A percentile compares a stretch with the other conserved stretches of the same genome.
phyloP scores from a whole-genome alignment of 2,797 vertebrate genomes.

The Siniperca scherzeri region DNA sequence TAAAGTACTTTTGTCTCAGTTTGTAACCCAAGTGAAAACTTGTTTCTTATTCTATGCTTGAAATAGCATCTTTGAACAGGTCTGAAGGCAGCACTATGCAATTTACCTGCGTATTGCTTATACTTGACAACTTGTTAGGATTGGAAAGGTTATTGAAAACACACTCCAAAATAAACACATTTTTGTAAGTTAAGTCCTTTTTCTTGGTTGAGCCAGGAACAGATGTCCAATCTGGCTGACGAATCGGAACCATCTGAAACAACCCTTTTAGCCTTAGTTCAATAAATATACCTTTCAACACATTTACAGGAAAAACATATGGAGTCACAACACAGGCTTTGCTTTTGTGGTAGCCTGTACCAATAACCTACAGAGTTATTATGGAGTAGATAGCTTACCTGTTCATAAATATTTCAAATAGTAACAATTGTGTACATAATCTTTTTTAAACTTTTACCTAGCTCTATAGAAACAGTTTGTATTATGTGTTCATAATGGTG shows the following conservation, averaged over 20 bases:
- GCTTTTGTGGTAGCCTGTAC: constrained; percentile 56
- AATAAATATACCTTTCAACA: constrained; percentile 95
- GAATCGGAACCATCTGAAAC: constrained; percentile 97
- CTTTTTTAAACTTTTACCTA: background rate
- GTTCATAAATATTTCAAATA: constrained; percentile 1
- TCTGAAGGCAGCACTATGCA: constrained; percentile 40
- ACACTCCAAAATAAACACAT: constrained; percentile 87
- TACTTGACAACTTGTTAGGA: constrained; percentile 87
- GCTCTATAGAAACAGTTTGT: background rate
- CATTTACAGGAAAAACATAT: constrained; percentile 76
- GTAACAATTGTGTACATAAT: background rate
- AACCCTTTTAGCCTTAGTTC: constrained; percentile 90
- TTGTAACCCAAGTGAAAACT: constrained; percentile 44
- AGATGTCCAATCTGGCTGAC: constrained; percentile 92
- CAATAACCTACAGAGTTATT: constrained; percentile 31
- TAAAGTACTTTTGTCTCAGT: constrained; percentile 21
- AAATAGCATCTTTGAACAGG: constrained; percentile 38
- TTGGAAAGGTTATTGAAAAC: constrained; percentile 85
- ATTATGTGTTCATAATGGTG: constrained; percentile 9
- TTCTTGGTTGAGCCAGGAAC: constrained; percentile 88
- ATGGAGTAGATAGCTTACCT: background rate
- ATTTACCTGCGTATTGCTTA: constrained; percentile 79
- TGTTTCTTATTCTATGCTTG: constrained; percentile 28
- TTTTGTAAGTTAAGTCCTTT: constrained; percentile 84
- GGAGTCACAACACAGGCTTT: constrained; percentile 31